Conservation (phyloP, 2,113 vertebrate species). For the Myanophis thanlyinensis region DNA sequence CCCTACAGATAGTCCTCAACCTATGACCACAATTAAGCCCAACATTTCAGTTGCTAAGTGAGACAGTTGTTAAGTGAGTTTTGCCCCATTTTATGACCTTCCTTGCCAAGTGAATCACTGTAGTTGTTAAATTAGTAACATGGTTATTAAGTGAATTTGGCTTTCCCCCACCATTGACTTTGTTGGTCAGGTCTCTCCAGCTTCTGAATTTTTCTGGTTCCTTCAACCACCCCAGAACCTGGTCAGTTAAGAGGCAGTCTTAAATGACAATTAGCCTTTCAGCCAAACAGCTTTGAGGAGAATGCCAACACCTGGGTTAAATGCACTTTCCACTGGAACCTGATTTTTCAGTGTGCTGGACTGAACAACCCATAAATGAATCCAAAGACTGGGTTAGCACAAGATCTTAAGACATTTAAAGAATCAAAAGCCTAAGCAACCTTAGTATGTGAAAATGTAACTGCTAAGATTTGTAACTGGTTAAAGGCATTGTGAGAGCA, state of each 20-base stretch:
- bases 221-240: neutral
- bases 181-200: neutral
- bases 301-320: neutral
- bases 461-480: neutral
- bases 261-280: neutral
- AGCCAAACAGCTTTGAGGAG: neutral
- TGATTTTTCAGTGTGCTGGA: neutral
- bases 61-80: too few species aligned
- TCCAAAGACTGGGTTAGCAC: neutral
- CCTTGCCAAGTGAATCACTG: too few species aligned
- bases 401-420: neutral
- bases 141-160: too few species aligned
- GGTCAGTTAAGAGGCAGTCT: neutral
- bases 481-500: neutral
- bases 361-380: neutral
- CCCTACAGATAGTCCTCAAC: too few species aligned
- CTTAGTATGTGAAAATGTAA: neutral
- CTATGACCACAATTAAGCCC: too few species aligned
- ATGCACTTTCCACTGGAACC: neutral
- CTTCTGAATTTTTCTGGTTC: neutral
- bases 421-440: neutral
- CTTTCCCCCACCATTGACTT: too few species aligned
- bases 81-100: too few species aligned
- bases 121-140: too few species aligned
- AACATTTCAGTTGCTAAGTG: too few species aligned